Evolutionary conservation across 2,113 vertebrate species (phyloP), one percentile per base, ranked within the genome.

Genomic region (Cyanistes caeruleus): DNA sequence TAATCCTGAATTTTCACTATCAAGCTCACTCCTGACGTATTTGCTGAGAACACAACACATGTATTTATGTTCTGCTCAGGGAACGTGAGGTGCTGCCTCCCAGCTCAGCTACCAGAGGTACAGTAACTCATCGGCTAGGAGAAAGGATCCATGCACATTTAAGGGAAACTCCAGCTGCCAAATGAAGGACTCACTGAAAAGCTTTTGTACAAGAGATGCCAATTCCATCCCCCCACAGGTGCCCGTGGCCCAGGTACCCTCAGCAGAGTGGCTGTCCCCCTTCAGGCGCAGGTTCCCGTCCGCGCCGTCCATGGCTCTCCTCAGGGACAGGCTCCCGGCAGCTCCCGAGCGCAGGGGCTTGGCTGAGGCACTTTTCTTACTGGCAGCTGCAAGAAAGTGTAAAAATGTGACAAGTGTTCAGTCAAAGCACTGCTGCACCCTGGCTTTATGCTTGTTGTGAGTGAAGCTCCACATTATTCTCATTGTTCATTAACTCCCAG

Each of bases 301-400:
- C 23, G 97, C 97, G 19, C 97, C 93, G 80, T 99, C 99, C 69
- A 98, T 94, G 58, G 98, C 98, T 97, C 98, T 98, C 44, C 98
- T 98, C 51, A 99, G 84, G 12, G 98, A 98, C 14, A 98, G 92
- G 24, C 98, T 98, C 5, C 98, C 98, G 7, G 98, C 89, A 7
- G 97, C 96, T 88, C 98, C 96, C 3, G 97, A 96, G 41, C 98
- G 97, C 35, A 98, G 74, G 72, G 98, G 96, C 63, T 99, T 99
- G 2, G 98, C 97, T 4, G 98, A 99, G 83, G 95, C 86, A 55
- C 97, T 98, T 80, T 99, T 99, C 98, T 99, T 99, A 89, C 93
- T 98, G 59, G 95, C 90, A 97, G 98, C 98, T 99, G 94, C 77
- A 97, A 96, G 91, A 55, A 6, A 94, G 24, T 65, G 78, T 43